Conservation (phyloP, 2,113 vertebrate genomes). For the Podarcis muralis region DNA sequence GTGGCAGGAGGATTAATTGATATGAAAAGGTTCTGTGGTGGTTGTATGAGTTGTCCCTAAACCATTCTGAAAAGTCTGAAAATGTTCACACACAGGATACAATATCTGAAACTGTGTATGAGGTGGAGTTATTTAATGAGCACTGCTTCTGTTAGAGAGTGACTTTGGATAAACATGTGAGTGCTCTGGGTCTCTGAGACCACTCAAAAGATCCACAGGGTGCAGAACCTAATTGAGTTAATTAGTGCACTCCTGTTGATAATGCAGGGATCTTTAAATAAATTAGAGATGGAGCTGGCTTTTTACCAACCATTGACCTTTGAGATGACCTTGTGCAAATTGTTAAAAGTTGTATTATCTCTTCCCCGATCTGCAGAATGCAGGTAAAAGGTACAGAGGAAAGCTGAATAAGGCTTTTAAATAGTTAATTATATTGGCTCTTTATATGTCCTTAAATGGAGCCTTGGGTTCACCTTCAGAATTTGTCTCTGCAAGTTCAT, state of each 20-base stretch:
- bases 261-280: not conserved
- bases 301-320: not conserved
- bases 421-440: not conserved
- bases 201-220: not conserved
- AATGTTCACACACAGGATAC: not conserved
- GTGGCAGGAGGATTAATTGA: no score
- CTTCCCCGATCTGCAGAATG: not conserved
- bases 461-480: not conserved
- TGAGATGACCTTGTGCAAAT: not conserved
- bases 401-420: not conserved
- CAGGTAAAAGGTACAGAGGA: not conserved
- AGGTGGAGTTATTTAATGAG: not conserved
- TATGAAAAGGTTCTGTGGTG: not conserved
- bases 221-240: not conserved
- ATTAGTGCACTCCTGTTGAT: not conserved
- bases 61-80: not conserved
- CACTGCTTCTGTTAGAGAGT: not conserved
- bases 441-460: not conserved
- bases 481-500: not conserved
- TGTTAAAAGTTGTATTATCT: not conserved
- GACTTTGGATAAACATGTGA: not conserved
- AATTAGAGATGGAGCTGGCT: not conserved
- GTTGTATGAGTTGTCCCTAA: not conserved
- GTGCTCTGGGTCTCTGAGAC: not conserved
- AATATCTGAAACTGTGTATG: not conserved